Base-by-base conservation (phyloP, 2,113 vertebrate genomes). In the Amblyopsis rosae region DNA sequence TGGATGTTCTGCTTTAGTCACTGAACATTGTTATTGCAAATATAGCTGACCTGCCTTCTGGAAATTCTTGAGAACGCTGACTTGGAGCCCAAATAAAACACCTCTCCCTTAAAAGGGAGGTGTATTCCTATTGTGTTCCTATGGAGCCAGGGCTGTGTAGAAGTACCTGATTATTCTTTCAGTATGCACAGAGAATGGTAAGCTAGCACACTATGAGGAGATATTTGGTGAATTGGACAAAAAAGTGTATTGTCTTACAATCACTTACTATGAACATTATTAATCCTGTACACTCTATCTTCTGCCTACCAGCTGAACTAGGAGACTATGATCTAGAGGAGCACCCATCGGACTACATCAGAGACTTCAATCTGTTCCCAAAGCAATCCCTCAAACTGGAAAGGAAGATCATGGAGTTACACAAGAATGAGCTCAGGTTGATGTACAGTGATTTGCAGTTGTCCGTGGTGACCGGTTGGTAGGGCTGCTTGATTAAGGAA, bases 311-410 rank as follows among this genome's bases (percentile, higher is more conserved):
- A 99, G 97, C 96, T 89, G 97, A 99, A 76, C 91, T 99, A 9
- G 98, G 97, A 65, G 96, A 99, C 89, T 96, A 95, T 0, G 95
- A 99, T 79, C 93, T 94, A 66, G 96, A 98, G 45, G 96, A 98
- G 70, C 96, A 99, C 70, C 93, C 95, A 12, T 95, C 94, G 63
- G 96, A 97, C 92, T 99, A 98, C 77, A 91, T 99, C 92, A 93
- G 88, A 1, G 95, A 99, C 77, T 98, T 99, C 69, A 96, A 95
- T 76, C 94, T 99, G 83, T 99, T 99, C 83, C 97, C 98, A 13
- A 98, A 98, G 86, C 98, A 98, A 65, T 96, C 96, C 35, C 95
- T 95, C 83, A 99, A 97, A 75, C 93, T 99, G 16, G 96, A 99
- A 87, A 93, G 94, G 89, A 98, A 96, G 93, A 98, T 98, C 76